Conservation (phyloP, 2,797 vertebrate genomes). For the Pseudomugil tenellus region DNA sequence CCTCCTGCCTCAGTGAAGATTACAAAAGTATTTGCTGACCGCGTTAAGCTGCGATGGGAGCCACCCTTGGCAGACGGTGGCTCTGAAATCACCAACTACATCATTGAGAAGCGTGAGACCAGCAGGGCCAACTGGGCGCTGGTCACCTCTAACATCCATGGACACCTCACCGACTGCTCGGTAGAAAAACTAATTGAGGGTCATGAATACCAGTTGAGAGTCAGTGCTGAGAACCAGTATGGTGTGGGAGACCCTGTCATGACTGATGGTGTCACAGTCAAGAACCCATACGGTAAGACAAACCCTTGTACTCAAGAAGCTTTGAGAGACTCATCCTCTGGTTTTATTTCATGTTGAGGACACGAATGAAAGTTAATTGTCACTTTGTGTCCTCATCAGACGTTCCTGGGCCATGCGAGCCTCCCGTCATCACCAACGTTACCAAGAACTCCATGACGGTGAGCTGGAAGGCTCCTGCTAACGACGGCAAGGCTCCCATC, state of each 20-base stretch:
- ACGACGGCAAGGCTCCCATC: conserved; percentile 91
- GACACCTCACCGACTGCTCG: conserved; percentile 89
- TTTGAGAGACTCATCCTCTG: not conserved
- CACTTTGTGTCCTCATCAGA: conserved; percentile 79
- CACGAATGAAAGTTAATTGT: not conserved
- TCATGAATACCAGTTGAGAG: conserved; percentile 97
- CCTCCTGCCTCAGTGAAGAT: conserved; percentile 94
- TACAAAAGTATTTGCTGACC: conserved; percentile 91
- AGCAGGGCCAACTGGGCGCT: conserved; percentile 98
- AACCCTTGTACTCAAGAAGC: no score
- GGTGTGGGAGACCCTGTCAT: conserved; percentile 91
- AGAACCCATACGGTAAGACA: conserved; percentile 92
- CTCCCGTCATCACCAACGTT: conserved; percentile 94
- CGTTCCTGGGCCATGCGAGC: conserved; percentile 94
- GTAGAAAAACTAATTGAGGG: conserved; percentile 97
- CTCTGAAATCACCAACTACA: conserved; percentile 98
- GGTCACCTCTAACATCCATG: conserved; percentile 89
- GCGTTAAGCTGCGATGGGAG: conserved; percentile 92
- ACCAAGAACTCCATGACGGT: conserved; percentile 97
- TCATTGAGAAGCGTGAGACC: conserved; percentile 97
- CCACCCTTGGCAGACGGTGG: conserved; percentile 95
- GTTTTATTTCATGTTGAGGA: not conserved
- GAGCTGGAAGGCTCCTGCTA: conserved; percentile 95
- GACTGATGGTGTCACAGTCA: conserved; percentile 90
- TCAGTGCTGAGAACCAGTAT: conserved; percentile 98